Conservation (phyloP, 2,888 invertebrate species). For the Allacma fusca region DNA sequence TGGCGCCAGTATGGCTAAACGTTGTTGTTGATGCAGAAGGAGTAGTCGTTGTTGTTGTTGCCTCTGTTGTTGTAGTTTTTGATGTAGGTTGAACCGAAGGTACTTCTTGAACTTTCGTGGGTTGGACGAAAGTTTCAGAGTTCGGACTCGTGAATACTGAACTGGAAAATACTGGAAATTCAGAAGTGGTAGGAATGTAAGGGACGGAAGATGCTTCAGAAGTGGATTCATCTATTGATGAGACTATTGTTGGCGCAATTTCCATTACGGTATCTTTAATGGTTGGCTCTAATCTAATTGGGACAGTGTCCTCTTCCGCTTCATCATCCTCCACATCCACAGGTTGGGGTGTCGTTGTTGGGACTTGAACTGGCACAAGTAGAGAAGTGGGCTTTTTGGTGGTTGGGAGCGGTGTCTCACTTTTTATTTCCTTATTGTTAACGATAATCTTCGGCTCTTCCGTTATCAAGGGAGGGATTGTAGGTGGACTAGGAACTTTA, state of each 20-base stretch:
- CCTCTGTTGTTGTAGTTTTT: slow-evolving; percentile 44
- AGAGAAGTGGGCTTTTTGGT: slow-evolving; percentile 32
- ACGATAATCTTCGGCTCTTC: slow-evolving; percentile 7
- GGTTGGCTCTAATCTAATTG: background rate
- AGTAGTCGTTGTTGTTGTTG: slow-evolving; percentile 23
- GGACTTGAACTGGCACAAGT: slow-evolving; percentile 32
- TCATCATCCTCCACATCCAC: slow-evolving; percentile 36
- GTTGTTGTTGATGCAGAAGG: background rate
- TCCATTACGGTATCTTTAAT: slow-evolving; percentile 45
- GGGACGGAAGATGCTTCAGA: background rate
- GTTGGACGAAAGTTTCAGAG: slow-evolving; percentile 13
- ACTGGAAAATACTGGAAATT: background rate
- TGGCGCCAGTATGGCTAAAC: background rate
- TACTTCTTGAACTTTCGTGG: slow-evolving; percentile 23
- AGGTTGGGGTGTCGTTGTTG: slow-evolving; percentile 7
- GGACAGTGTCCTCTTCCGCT: slow-evolving; percentile 33
- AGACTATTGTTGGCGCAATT: slow-evolving; percentile 37
- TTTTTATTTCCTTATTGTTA: slow-evolving; percentile 13
- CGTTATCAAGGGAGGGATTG: slow-evolving; percentile 38
- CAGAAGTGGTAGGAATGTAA: background rate
- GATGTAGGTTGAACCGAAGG: slow-evolving; percentile 45
- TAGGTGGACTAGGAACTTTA: slow-evolving; percentile 37
- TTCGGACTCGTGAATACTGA: background rate
- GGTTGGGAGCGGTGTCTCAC: background rate
- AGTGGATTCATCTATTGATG: background rate